Conservation (phyloP, 2,888 invertebrate genomes). For the Dryococelus australis region DNA sequence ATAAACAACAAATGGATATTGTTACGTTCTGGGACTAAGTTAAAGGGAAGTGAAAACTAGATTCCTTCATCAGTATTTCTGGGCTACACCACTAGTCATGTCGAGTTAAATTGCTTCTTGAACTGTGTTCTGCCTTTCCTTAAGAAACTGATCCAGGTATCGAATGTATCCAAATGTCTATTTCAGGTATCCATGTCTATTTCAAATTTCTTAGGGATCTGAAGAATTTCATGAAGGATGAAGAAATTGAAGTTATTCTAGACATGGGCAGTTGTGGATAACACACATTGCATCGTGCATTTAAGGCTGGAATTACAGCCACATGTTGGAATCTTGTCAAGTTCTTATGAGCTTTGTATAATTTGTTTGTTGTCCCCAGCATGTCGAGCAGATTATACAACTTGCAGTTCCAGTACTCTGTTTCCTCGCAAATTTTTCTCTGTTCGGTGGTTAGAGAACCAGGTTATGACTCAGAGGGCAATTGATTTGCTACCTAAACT, state of each 20-base stretch:
- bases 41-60: background rate
- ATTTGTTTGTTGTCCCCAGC: background rate
- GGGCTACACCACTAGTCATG: background rate
- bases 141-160: background rate
- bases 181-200: background rate
- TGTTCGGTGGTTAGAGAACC: background rate
- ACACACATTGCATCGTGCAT: background rate
- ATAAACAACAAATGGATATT: too few relatives aligned
- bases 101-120: background rate
- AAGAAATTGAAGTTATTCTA: background rate
- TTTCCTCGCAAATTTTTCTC: background rate
- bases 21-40: too few relatives aligned
- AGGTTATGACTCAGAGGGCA: background rate
- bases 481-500: background rate
- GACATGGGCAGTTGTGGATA: background rate
- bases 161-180: too few relatives aligned
- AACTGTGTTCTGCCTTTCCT: background rate
- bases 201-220: background rate
- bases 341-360: background rate
- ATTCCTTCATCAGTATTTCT: background rate
- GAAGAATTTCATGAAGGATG: background rate
- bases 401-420: background rate
- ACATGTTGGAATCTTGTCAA: background rate
- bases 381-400: background rate
- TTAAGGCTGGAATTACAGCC: background rate